Percentiles rank a stretch among this genome's conserved stretches.
Evolutionary conservation across 1,140 invertebrate genomes (phyloP).

Genomic region (Semibalanus balanoides): DNA sequence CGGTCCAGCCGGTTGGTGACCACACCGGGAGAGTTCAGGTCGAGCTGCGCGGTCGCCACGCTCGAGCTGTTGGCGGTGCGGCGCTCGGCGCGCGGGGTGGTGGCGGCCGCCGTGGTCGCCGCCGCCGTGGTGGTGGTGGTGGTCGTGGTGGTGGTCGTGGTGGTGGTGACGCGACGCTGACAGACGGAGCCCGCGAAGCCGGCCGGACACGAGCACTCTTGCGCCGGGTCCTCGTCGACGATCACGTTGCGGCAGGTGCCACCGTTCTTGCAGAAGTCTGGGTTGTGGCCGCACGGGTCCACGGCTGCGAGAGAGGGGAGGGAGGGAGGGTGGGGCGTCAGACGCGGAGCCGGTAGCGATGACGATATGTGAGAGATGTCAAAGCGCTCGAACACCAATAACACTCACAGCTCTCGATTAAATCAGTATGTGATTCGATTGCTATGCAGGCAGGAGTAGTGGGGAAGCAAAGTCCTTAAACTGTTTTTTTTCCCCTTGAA

Average conservation of each 20-base stretch:
- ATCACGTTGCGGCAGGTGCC: conserved; percentile 22
- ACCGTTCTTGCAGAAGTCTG: conserved; percentile 20
- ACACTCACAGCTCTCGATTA: too few relatives aligned
- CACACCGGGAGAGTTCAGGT: neutral
- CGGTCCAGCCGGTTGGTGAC: neutral
- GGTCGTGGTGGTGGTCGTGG: neutral
- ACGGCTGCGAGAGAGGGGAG: conserved; percentile 2
- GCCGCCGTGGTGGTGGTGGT: neutral
- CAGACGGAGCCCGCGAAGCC: conserved; percentile 14
- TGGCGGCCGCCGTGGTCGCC: neutral
- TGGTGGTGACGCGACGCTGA: neutral
- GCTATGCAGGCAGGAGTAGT: too few relatives aligned
- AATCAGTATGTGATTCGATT: too few relatives aligned
- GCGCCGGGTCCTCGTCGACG: neutral
- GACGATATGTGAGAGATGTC: too few relatives aligned
- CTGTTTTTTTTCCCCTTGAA: too few relatives aligned
- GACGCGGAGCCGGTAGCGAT: too few relatives aligned
- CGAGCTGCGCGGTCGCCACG: neutral
- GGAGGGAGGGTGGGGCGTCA: neutral
- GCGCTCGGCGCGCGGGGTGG: neutral
- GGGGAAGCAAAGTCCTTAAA: too few relatives aligned
- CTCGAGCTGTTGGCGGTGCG: neutral
- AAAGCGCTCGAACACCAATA: too few relatives aligned
- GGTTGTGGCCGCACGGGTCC: conserved; percentile 11
- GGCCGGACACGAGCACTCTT: conserved; percentile 15